Evolutionary conservation across 2,113 vertebrate species (phyloP).

Genomic region (Hemibagrus wyckioides): DNA sequence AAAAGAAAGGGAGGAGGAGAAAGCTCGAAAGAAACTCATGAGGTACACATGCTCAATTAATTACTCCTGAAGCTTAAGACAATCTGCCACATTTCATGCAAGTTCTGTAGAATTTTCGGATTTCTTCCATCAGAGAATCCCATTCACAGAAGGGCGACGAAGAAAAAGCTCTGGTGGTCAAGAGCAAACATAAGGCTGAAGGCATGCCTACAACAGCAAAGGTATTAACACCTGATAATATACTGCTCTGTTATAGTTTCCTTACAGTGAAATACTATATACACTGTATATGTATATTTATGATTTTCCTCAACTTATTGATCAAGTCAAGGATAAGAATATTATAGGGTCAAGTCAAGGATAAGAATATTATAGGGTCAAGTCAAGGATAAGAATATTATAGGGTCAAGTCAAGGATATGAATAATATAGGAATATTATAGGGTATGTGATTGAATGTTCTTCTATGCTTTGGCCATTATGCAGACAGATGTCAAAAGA

Average conservation of each 20-base stretch:
- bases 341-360: not conserved
- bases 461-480: not conserved
- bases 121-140: slow-evolving; percentile 71
- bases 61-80: not conserved
- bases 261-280: not conserved
- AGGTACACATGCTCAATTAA: slow-evolving; percentile 67
- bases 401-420: not conserved
- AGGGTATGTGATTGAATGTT: not conserved
- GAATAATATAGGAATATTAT: not conserved
- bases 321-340: not conserved
- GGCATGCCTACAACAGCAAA: slow-evolving; percentile 94
- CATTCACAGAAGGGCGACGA: slow-evolving; percentile 89
- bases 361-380: not conserved
- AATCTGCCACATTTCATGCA: not conserved
- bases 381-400: not conserved
- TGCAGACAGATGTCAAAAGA: not conserved
- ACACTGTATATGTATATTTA: no score
- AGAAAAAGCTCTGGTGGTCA: slow-evolving; percentile 81
- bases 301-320: not conserved
- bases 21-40: slow-evolving; percentile 82
- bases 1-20: slow-evolving; percentile 92
- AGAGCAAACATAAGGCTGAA: slow-evolving; percentile 91
- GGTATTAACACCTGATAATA: slow-evolving; percentile 65
- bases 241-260: not conserved
- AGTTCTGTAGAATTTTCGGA: not conserved